Conservation (phyloP, 2,797 vertebrate genomes). For the Sebastiscus tertius region DNA sequence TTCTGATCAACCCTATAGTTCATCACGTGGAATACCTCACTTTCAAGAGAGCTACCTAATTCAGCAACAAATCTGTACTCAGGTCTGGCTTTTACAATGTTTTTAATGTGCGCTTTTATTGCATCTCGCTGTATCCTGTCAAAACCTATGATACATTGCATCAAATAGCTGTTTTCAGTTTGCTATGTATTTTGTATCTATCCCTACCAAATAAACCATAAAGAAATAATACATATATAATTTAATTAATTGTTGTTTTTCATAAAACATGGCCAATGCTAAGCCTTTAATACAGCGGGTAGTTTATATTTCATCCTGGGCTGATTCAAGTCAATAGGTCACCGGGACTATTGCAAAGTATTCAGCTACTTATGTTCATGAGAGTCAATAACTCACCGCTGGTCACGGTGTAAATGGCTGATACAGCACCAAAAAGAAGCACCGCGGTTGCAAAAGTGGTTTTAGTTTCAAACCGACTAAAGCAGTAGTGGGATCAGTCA, state of each 20-base stretch:
- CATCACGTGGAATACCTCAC: background rate
- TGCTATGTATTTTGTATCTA: no score
- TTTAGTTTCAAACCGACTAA: constrained; percentile 8
- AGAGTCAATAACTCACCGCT: background rate
- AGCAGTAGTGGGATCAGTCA: background rate
- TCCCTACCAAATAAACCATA: no score
- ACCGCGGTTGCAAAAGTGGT: background rate
- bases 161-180: no score
- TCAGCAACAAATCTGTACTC: no score
- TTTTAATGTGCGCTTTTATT: no score
- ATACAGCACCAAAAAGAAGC: background rate
- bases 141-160: no score
- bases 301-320: background rate
- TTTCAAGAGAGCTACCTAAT: no score
- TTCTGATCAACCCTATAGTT: background rate
- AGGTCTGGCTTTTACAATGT: no score
- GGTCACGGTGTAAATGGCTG: constrained; percentile 10
- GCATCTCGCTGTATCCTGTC: no score
- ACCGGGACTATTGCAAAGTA: constrained; percentile 1
- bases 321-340: background rate
- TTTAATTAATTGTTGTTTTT: background rate
- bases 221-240: background rate
- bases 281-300: background rate
- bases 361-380: background rate
- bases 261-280: background rate